These are phyloP conservation scores for Actinernus sp. DNA, from an alignment of 92 coral and sea anemone genomes.

Conservation along the genomic window DNA sequence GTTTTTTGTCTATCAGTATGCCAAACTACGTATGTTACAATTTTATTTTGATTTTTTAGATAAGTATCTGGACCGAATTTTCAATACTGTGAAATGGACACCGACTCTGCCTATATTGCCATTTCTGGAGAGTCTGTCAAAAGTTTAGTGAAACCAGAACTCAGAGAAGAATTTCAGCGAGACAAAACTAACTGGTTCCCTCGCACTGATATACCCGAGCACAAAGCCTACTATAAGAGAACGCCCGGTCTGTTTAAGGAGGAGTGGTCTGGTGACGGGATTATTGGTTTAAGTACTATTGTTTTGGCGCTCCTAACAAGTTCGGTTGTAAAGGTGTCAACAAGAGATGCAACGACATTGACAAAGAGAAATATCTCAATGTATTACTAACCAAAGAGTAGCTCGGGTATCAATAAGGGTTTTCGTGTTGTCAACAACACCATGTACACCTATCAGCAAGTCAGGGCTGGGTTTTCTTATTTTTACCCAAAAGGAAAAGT, in stretches of 20 bases:
- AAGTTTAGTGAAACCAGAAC: slow-evolving; percentile 50
- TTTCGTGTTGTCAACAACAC: slow-evolving; percentile 39
- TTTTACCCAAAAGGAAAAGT: slow-evolving; percentile 54
- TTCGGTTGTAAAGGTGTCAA: slow-evolving; percentile 51
- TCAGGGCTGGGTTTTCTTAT: slow-evolving; percentile 27
- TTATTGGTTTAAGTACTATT: slow-evolving; percentile 26
- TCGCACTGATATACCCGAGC: slow-evolving; percentile 35
- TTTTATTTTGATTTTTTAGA: slow-evolving; percentile 54
- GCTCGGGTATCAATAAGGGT: slow-evolving; percentile 21
- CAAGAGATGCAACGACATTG: slow-evolving; percentile 13
- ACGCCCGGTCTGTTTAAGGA: slow-evolving; percentile 32
- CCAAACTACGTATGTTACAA: slow-evolving; percentile 44
- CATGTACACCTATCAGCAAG: slow-evolving; percentile 32
- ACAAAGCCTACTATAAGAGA: slow-evolving; percentile 34
- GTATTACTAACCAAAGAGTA: slow-evolving; percentile 12
- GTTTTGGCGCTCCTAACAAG: slow-evolving; percentile 46
- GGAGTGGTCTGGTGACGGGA: slow-evolving; percentile 32
- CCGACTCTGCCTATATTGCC: slow-evolving; percentile 51
- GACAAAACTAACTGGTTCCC: slow-evolving; percentile 53
- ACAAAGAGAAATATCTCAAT: slow-evolving; percentile 36
- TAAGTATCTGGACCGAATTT: slow-evolving; percentile 38
- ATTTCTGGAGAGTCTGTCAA: slow-evolving; percentile 31
- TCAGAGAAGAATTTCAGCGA: slow-evolving; percentile 7
- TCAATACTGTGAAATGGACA: slow-evolving; percentile 46
- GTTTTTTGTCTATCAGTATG: slow-evolving; percentile 51